Conservation (phyloP, 2,113 vertebrate species). For the Pelecanus crispus region DNA sequence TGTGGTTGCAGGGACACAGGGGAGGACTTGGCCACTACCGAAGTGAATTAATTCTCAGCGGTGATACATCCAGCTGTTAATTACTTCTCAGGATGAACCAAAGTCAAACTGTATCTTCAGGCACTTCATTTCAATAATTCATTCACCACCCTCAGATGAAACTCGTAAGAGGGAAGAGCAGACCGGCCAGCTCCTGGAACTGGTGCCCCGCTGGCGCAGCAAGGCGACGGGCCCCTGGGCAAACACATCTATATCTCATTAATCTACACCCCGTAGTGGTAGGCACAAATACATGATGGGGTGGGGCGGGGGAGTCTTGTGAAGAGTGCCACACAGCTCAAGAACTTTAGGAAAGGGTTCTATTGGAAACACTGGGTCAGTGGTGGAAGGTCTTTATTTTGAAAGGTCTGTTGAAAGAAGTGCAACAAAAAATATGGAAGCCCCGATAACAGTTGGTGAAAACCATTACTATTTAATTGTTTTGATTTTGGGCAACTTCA, state of each 20-base stretch:
- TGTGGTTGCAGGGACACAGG: background rate
- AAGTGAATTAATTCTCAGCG: background rate
- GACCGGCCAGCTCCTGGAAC: background rate
- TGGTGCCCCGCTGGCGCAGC: rapidly evolving
- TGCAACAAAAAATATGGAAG: background rate
- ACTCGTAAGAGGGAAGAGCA: background rate
- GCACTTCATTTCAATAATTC: background rate
- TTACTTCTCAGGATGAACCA: background rate
- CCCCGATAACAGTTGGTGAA: background rate
- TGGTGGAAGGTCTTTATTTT: background rate
- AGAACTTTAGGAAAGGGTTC: background rate
- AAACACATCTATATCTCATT: background rate
- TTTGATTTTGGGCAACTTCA: background rate
- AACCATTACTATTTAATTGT: background rate
- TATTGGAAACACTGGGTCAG: background rate
- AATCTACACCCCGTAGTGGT: rapidly evolving
- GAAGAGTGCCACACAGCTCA: background rate
- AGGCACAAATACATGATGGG: background rate
- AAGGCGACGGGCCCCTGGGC: background rate
- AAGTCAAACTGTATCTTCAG: slow-evolving; percentile 27
- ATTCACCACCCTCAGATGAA: background rate
- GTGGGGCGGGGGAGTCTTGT: background rate
- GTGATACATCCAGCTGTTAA: slow-evolving; percentile 27
- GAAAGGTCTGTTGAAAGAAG: background rate
- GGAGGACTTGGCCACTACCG: background rate